Evolutionary conservation across 2,888 invertebrate species (phyloP).

Genomic region (Apoda limacodes): DNA sequence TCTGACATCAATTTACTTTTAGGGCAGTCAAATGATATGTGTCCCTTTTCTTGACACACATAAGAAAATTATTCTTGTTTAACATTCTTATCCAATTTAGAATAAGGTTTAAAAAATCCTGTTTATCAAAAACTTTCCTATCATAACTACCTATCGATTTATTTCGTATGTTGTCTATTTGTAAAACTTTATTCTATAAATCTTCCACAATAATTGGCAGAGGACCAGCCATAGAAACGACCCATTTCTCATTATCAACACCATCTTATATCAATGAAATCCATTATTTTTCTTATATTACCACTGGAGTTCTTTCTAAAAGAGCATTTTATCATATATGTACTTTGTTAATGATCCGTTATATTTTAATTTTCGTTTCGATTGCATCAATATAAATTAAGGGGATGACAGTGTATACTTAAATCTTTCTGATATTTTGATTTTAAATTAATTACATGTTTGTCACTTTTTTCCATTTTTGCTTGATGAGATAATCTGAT

Average conservation of each 20-base stretch:
- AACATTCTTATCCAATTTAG: constrained; percentile 1
- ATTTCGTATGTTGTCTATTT: constrained; percentile 4
- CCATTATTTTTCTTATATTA: constrained; percentile 2
- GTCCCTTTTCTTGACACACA: no score
- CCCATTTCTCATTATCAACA: constrained; percentile 1
- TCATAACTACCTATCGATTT: background rate
- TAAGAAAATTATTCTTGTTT: no score
- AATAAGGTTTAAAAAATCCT: background rate
- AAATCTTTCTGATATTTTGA: constrained; percentile 2
- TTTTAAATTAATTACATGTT: constrained; percentile 1
- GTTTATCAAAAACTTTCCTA: background rate
- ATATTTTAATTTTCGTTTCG: constrained; percentile 1
- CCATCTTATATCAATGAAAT: constrained; percentile 3
- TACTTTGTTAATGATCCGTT: constrained; percentile 3
- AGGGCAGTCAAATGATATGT: no score
- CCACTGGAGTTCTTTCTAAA: constrained; percentile 1
- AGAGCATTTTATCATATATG: constrained; percentile 7
- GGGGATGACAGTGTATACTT: constrained; percentile 4
- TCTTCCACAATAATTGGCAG: constrained; percentile 1
- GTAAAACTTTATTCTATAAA: constrained; percentile 1
- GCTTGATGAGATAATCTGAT: constrained; percentile 3
- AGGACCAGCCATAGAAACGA: constrained; percentile 1
- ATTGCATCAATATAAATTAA: constrained; percentile 4
- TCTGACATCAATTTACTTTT: no score
- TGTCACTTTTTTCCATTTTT: background rate